These are phyloP conservation scores for Aelia acuminata DNA, from an alignment of 2,888 invertebrate species.

Conservation along the genomic window DNA sequence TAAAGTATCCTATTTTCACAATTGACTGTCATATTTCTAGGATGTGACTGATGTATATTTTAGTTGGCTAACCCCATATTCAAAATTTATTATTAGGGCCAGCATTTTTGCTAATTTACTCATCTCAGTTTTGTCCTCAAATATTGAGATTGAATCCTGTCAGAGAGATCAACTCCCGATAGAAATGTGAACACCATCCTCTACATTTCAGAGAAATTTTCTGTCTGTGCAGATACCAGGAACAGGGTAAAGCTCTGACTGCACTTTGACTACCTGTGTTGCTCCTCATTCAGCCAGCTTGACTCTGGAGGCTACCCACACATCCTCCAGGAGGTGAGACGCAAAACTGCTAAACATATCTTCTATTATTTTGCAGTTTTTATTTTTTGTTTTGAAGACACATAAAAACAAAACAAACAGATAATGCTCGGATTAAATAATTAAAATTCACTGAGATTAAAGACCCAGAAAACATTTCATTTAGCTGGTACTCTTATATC, in stretches of 20 bases:
- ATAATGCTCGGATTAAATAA: too few relatives aligned
- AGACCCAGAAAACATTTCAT: background rate
- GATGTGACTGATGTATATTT: too few relatives aligned
- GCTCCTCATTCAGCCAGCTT: background rate
- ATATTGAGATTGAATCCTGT: background rate
- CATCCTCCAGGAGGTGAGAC: slow-evolving; percentile 32
- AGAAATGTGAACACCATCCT: background rate
- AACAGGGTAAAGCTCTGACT: slow-evolving; percentile 26
- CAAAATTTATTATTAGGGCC: background rate
- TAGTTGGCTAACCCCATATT: background rate
- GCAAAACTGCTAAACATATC: background rate
- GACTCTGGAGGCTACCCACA: slow-evolving; percentile 27
- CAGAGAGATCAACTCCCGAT: background rate
- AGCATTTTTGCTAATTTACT: background rate
- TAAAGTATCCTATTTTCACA: too few relatives aligned
- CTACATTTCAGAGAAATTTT: background rate
- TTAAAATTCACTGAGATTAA: background rate
- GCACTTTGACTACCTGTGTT: slow-evolving; percentile 10
- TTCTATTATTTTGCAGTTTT: slow-evolving; percentile 27
- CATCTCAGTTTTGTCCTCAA: background rate
- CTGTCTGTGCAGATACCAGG: slow-evolving; percentile 11
- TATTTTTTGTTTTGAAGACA: background rate
- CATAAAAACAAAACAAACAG: background rate
- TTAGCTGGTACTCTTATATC: background rate
- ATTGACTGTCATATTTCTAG: too few relatives aligned